These are phyloP conservation scores for Athene noctua DNA, from an alignment of 2,113 vertebrate species.

Conservation along the genomic window DNA sequence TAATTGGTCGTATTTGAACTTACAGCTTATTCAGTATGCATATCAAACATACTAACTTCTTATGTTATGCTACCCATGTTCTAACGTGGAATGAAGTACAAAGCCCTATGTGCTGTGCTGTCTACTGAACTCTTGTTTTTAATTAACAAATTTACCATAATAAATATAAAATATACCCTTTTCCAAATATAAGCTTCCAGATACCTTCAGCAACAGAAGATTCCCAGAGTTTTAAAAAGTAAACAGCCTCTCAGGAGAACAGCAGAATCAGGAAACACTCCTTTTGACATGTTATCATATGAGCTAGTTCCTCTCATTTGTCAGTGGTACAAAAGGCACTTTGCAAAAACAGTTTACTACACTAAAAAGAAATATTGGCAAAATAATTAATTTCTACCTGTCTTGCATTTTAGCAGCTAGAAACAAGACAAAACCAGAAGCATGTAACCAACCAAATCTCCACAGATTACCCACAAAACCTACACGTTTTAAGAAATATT, in stretches of 20 bases:
- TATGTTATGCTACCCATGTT: background rate
- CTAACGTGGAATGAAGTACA: background rate
- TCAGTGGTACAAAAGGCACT: background rate
- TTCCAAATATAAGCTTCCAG: background rate
- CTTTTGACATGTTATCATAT: background rate
- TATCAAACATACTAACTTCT: background rate
- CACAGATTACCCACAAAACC: background rate
- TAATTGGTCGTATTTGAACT: background rate
- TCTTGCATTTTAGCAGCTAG: background rate
- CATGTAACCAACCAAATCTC: background rate
- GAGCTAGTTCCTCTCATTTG: background rate
- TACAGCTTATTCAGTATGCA: background rate
- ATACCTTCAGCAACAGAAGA: background rate
- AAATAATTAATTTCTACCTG: background rate
- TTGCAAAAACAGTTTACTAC: background rate
- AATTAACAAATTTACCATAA: background rate
- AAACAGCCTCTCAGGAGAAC: background rate
- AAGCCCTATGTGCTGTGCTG: fast-evolving
- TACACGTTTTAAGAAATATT: background rate
- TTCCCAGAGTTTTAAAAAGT: background rate
- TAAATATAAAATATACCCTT: background rate
- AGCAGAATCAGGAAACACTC: background rate
- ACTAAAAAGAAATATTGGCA: background rate
- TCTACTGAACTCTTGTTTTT: background rate
- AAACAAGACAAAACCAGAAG: background rate